Evolutionary conservation across 2,797 vertebrate genomes (phyloP), one percentile per base, ranked within the genome.

Genomic region (Aselliscus stoliczkanus): DNA sequence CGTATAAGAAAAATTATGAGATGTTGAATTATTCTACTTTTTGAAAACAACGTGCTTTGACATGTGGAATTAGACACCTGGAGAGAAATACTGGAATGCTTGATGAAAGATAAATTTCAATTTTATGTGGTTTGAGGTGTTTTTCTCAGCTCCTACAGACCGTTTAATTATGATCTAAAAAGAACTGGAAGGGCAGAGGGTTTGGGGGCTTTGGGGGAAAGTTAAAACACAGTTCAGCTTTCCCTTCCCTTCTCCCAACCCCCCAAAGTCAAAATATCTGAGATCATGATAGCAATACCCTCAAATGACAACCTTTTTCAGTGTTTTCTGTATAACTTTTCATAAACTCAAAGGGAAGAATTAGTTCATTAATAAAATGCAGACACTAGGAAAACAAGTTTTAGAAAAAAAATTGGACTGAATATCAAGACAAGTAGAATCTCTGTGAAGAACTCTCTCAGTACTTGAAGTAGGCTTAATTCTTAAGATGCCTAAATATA

Each of bases 401-500:
- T 96, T 82, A 80, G 75, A 29, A 56, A 82, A 85, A 70, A 90
- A 92, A 60, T 62, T 93, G 29, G 18, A 67, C 47, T 80, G 72
- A 90, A 69, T 65, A 84, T 93, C 50, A 95, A 88, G 72, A 89
- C 50, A 81, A 77, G 31, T 58, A 85, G 88, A 81, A 93, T 92
- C 96, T 87, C 20, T 97, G 39, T 88, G 67, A 89, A 88, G 39
- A 60, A 83, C 27, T 93, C 27, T 93, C 77, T 94, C n/a, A 73
- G 84, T 82, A 81, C 44, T 95, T 95, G 90, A 94, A 92, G 58
- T 67, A 29, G 56, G 23, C 37, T 95, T 97, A 47, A 88, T 96
- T 96, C 31, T 96, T 92, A 96, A 72, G 80, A 94, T 88, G 34
- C 44, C 67, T 94, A 87, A 81, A 75, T 94, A 58, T 94, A 94